Evolutionary conservation across 2,113 vertebrate genomes (phyloP).

Genomic region (Stomatorhinus ivindoensis): DNA sequence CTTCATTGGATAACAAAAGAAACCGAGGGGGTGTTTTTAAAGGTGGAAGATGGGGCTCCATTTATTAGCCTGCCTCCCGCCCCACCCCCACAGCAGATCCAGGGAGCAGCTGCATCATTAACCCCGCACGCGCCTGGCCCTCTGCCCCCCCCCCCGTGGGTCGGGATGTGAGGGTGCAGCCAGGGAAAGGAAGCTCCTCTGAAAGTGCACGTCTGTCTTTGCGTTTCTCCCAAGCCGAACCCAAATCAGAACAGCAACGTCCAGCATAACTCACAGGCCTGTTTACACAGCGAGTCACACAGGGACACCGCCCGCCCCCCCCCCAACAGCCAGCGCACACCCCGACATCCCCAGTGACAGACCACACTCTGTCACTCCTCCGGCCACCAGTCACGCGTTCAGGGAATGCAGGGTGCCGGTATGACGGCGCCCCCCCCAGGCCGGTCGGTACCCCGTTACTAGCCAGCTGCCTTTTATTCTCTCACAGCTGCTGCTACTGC

Average conservation of each 20-base stretch:
- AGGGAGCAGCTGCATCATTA: not conserved
- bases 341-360: not conserved
- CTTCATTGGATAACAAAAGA: not conserved
- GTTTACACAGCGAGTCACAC: constrained; percentile 26
- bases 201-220: not conserved
- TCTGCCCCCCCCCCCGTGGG: not conserved
- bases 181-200: not conserved
- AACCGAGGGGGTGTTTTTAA: not conserved
- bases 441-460: not conserved
- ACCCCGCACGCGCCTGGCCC: not conserved
- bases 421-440: not conserved
- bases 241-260: not conserved
- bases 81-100: not conserved
- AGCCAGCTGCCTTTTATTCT: not conserved
- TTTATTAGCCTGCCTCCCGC: not conserved
- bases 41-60: not conserved
- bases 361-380: not conserved
- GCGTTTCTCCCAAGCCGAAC: not conserved
- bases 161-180: not conserved
- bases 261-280: not conserved
- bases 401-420: not conserved
- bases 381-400: not conserved
- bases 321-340: not conserved
- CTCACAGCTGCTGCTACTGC: not conserved
- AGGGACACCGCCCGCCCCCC: not conserved